phyloP scores from a whole-genome alignment of 2,113 vertebrate species.

The Oenanthe oenanthe region DNA sequence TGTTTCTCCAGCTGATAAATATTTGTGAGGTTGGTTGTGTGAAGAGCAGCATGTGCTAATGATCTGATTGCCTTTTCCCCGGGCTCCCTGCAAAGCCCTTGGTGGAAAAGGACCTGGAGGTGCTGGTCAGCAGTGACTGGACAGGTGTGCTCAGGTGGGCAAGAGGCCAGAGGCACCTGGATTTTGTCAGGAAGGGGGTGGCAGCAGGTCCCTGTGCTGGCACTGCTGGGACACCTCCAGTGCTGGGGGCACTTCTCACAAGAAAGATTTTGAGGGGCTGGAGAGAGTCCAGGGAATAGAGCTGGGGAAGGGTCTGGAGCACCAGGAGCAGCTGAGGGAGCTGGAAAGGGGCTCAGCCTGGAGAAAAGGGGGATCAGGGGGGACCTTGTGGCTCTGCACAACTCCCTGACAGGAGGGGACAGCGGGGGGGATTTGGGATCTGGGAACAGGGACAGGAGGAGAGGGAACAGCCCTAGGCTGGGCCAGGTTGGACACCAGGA shows the following conservation, averaged over 20 bases:
- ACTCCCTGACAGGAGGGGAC: neutral
- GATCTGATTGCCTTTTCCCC: neutral
- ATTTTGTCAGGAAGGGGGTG: neutral
- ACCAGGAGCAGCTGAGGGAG: rapidly evolving
- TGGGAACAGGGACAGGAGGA: neutral
- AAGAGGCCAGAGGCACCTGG: neutral
- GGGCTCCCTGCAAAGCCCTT: neutral
- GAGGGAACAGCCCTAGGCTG: neutral
- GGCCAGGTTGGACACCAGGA: rapidly evolving
- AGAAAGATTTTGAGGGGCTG: neutral
- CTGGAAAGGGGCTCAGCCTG: neutral
- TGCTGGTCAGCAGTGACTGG: neutral
- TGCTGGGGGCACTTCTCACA: rapidly evolving
- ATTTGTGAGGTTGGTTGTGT: slow-evolving; percentile 47
- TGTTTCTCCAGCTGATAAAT: slow-evolving; percentile 66
- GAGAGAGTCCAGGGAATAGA: neutral
- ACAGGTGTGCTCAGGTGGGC: neutral
- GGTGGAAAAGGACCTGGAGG: neutral
- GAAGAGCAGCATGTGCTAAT: slow-evolving; percentile 30
- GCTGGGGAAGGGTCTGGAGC: neutral
- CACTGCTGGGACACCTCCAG: neutral
- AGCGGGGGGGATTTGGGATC: rapidly evolving
- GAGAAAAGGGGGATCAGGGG: neutral
- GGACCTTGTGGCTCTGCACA: neutral
- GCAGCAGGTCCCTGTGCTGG: neutral